Evolutionary conservation across 2,888 invertebrate species (phyloP), one percentile per base, ranked within the genome.

Genomic region (Eurytoma californica): DNA sequence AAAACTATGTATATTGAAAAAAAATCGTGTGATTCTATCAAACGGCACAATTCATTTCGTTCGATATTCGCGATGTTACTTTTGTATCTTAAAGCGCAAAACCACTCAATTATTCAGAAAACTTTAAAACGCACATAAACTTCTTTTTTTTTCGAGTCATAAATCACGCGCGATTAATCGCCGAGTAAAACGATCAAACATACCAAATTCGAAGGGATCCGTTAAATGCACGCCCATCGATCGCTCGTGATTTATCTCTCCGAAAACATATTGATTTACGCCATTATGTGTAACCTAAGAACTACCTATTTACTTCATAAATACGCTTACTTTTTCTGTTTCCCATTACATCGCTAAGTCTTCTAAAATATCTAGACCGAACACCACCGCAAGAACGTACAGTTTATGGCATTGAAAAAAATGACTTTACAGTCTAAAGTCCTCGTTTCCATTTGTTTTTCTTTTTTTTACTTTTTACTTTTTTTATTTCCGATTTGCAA

Each of bases 381-480:
- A 75, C 70, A 75, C 75, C 79, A 79, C 73, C 70, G 70, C 16
- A 72, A 68, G 69, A 75, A 79, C 65, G 13, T 67, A n/a, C 66
- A 74, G 70, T 68, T 61, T 61, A 68, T 77, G 60, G 65, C 67
- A 69, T 73, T 67, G 14, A 55, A 76, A 58, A n/a, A 20, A 30
- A 20, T 30, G 65, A 28, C 28, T 60, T 20, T 24, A 58, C 16
- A 39, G n/a, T 51, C 49, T 24, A 60, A 55, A 51, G 49, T 60
- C 49, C 70, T 63, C 14, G 51, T 70, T 65, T 63, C n/a, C 47
- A 14, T 13, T 66, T 24, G 18, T 67, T 70, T 20, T 47, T 67
- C 14, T 53, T 20, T 47, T 20, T 53, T 65, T 65, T 39, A n/a
- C 39, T 13, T 39, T 47, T 63, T 2, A 9, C 30, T 63, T n/a